Evolutionary conservation across 2,888 invertebrate genomes (phyloP), one percentile per base, ranked within the genome.

Genomic region (Folsomia manolachei): DNA sequence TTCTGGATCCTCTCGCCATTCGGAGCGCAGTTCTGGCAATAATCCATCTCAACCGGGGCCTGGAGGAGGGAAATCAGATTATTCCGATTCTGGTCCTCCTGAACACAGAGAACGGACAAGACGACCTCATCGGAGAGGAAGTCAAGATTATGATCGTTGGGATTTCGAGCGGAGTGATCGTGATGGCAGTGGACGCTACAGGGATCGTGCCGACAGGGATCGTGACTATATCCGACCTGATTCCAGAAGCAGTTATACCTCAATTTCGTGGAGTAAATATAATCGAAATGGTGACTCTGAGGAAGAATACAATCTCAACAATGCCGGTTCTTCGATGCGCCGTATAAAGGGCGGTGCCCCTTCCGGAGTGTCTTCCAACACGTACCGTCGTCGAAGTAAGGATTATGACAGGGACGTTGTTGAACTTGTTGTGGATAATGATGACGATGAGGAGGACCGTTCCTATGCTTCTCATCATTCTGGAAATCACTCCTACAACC

Each of bases 1-100:
- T 65, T 79, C 79, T n/a, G 79, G 80, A 4, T 80, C 80, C 2
- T 78, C 78, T 18, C 76, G 77, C 60, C 80, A 80, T 60, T 76
- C 76, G 68, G 75, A 75, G 19, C 70, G 73, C 56, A 78, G 78
- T 65, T 39, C 72, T 68, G 24, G 25, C 9, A 39, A 39, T 14
- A 39, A 73, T 9, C 73, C 73, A 23, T n/a, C n/a, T n/a, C n/a
- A n/a, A n/a, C 67, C 70, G 0, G 62, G 61, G 53, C 64, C 39
- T 2, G 70, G 73, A 18, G 77, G 78, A n/a, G 72, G 71, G 67
- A 75, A 73, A 64, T 78, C 78, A n/a, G 80, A 80, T 60, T 78
- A 71, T 61, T 80, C 80, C 0, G 80, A 80, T 70, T 78, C 78
- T 27, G 78, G 78, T 4, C 53, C 71, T 21, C 19, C 68, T 67